phyloP scores from a whole-genome alignment of 2,113 vertebrate species.

The Balaeniceps rex region DNA sequence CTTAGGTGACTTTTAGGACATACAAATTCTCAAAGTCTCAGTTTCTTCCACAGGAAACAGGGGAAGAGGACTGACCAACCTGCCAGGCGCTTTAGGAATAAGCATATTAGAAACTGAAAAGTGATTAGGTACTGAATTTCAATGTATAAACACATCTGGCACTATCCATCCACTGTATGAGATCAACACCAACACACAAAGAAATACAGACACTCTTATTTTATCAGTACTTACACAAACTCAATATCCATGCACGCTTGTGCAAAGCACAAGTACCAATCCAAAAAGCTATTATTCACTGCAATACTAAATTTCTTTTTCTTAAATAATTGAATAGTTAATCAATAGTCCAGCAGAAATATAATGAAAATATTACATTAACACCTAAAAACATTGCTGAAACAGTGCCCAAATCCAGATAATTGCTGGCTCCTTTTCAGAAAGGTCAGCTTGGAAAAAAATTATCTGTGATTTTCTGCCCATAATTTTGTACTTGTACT shows the following conservation, averaged over 20 bases:
- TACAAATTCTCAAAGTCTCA: neutral
- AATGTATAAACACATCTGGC: neutral
- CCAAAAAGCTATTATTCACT: neutral
- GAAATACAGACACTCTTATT: neutral
- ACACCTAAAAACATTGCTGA: conserved; percentile 39
- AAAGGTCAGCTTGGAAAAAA: conserved; percentile 21
- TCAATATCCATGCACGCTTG: neutral
- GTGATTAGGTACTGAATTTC: neutral
- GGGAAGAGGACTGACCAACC: neutral
- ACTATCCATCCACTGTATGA: neutral
- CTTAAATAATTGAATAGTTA: conserved; percentile 5
- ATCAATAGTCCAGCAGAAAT: conserved; percentile 17
- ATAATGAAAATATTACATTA: conserved; percentile 41
- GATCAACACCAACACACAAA: neutral
- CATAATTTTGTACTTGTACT: neutral
- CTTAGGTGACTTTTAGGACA: neutral
- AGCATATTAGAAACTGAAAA: neutral
- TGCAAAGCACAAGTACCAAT: neutral
- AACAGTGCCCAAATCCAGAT: neutral
- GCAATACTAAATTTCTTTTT: neutral
- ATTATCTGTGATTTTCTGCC: conserved; percentile 28
- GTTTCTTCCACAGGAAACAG: neutral
- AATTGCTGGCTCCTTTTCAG: conserved; percentile 36
- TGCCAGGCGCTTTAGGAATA: neutral
- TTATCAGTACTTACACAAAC: neutral